Evolutionary conservation across 2,888 invertebrate species (phyloP), one percentile per base, ranked within the genome.

Genomic region (Lasioglossum figueresi): DNA sequence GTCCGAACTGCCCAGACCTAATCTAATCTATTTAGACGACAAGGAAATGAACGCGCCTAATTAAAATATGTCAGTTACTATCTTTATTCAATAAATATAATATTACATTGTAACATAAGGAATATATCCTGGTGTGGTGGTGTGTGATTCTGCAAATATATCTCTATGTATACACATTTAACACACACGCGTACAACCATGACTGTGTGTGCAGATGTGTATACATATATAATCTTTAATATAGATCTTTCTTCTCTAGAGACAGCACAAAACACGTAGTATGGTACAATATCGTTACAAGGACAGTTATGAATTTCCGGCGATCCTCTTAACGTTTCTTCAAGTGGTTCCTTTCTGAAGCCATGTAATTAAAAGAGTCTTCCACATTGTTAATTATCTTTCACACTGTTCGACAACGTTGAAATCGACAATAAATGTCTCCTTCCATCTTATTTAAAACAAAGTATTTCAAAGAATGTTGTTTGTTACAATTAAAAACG

Each of bases 31-130:
- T n/a, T n/a, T n/a, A 16, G 23, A 27, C 27, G 27, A 59, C 14
- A 14, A 4, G 59, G 27, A 27, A 59, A 59, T 63, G 27, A 63
- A 63, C 16, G 12, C 59, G 27, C 34, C 82, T 80, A 80, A 89
- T 91, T 88, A 90, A 92, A 92, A 91, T 89, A 92, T 85, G 88
- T 88, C 91, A 89, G 88, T 89, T 89, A 88, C 89, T 91, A 91
- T 91, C 84, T 91, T 92, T 92, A 92, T 92, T 92, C 90, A 93
- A 94, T 94, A 93, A 94, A 94, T 94, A 94, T 94, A 93, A 91
- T 93, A 91, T 93, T 94, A 94, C 92, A 94, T 93, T 82, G 88
- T 92, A 92, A 92, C 91, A 89, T 91, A 93, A 94, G 91, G 91
- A 93, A 93, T 92, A 93, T 92, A 93, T 92, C 90, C 88, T 79